A percentile compares a stretch with the other conserved stretches of the same genome.
Conservation (phyloP, 2,797 vertebrate species). For the Sebastes wilsoni region DNA sequence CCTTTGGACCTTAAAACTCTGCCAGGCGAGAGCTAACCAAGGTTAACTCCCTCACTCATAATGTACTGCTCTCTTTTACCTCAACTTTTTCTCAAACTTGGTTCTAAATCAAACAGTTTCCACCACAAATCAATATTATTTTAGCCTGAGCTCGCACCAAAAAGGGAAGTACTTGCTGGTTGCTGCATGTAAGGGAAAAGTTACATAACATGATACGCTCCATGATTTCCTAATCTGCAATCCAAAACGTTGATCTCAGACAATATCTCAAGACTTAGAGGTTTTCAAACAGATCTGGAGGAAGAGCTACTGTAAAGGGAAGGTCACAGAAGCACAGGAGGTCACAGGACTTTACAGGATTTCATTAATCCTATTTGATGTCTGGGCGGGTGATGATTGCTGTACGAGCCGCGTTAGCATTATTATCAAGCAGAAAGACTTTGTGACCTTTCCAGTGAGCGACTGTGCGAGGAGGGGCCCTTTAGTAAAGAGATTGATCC, state of each 20-base stretch:
- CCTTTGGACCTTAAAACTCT: slow-evolving; percentile 20
- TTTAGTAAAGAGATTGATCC: slow-evolving; percentile 62
- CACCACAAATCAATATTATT: background rate
- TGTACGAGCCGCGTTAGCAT: slow-evolving; percentile 43
- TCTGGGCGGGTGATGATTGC: slow-evolving; percentile 35
- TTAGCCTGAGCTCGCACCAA: background rate
- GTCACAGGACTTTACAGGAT: slow-evolving; percentile 49
- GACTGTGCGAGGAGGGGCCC: slow-evolving; percentile 29
- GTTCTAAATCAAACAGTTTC: background rate
- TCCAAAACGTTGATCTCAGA: slow-evolving; percentile 31
- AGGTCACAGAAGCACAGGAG: slow-evolving; percentile 19
- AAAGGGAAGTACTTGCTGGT: background rate
- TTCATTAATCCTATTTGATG: slow-evolving; percentile 58
- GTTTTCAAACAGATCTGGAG: slow-evolving; percentile 9
- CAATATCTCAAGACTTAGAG: slow-evolving; percentile 1
- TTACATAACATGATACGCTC: slow-evolving; percentile 11
- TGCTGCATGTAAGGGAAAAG: background rate
- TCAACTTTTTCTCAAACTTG: slow-evolving; percentile 26
- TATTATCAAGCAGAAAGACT: slow-evolving; percentile 55
- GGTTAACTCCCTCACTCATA: slow-evolving; percentile 8
- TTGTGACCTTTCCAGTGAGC: slow-evolving; percentile 67
- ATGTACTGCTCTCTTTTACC: background rate
- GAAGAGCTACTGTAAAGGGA: slow-evolving; percentile 1
- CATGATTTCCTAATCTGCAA: slow-evolving; percentile 15
- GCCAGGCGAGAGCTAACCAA: slow-evolving; percentile 25